Percentiles rank a stretch among this genome's conserved stretches.
phyloP scores from a whole-genome alignment of 37 sponge, comb jelly and placozoan genomes.

The Diacarnus erythraeanus region DNA sequence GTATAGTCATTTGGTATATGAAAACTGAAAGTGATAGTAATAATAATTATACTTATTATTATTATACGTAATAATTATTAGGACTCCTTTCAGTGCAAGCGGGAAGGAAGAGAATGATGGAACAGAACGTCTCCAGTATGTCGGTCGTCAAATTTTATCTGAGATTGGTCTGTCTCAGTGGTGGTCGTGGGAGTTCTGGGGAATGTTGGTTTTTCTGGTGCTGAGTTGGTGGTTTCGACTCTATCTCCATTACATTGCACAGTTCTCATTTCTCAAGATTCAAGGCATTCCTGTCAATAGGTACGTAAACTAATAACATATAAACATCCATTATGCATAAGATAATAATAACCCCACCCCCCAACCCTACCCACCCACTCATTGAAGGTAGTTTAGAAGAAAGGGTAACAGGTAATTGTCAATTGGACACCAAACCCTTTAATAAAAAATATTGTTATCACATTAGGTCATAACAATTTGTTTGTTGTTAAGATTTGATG shows the following conservation, averaged over 20 bases:
- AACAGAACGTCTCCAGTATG: slow-evolving; percentile 14
- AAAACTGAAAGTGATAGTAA: not conserved
- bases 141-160: slow-evolving; percentile 15
- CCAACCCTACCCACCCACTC: no score
- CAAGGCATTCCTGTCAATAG: no score
- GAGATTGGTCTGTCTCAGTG: slow-evolving; percentile 14
- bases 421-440: no score
- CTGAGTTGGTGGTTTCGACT: slow-evolving; percentile 18
- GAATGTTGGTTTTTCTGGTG: slow-evolving; percentile 1
- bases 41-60: not conserved
- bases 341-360: no score
- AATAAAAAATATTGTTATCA: no score
- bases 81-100: not conserved
- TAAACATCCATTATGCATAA: no score
- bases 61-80: not conserved
- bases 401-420: not conserved
- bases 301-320: no score
- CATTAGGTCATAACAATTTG: not conserved
- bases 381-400: no score
- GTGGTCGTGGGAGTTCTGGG: slow-evolving; percentile 7
- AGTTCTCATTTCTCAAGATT: no score
- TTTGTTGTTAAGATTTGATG: slow-evolving; percentile 15
- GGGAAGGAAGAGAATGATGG: not conserved
- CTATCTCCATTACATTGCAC: slow-evolving; percentile 11
- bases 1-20: no score